Base-by-base conservation (phyloP, 2,888 invertebrate genomes). In the Mechanitis messenoides region DNA sequence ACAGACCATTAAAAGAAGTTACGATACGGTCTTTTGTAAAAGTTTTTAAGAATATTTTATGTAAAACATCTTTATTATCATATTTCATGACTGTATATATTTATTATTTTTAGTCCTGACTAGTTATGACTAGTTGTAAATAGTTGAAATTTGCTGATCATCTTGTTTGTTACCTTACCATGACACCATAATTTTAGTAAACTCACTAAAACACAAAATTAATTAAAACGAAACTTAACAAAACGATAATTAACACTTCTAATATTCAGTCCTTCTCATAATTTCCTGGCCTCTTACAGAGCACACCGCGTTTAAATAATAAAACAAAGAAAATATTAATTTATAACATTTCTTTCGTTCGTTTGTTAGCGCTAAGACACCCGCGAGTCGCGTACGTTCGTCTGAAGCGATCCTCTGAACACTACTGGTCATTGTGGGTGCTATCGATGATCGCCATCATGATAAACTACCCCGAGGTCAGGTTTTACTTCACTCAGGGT, bases 381-480 rank as follows among this genome's bases (percentile, higher is more conserved):
- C 74, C 65, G 66, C 83, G 73, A 74, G 71, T 56, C 83, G 87
- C 83, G 82, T 69, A 74, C 86, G 77, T 78, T 76, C 75, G 79
- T 74, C 87, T 87, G 87, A 84, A 69, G 75, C 78, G 77, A 72
- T 75, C 60, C 63, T 70, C 65, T 75, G 73, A 76, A 75, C 68
- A 74, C 75, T 75, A 42, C 61, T 86, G 87, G 87, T 86, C 86
- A 87, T 80, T 81, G 62, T 66, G 69, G 74, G 77, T 72, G 73
- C 78, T 86, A 87, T 88, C 86, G 88, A 80, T 84, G 87, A 81
- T 86, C 85, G 74, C 72, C 74, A 87, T 88, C 88, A 83, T 85
- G 87, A 89, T 87, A 86, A 83, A 70, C 74, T 74, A 78, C 78
- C 81, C 81, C 74, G 78, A 78, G 88, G 88, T 88, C 89, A 88